These are phyloP conservation scores for Eristalis intricaria DNA, from an alignment of 2,888 invertebrate genomes.

Conservation along the genomic window DNA sequence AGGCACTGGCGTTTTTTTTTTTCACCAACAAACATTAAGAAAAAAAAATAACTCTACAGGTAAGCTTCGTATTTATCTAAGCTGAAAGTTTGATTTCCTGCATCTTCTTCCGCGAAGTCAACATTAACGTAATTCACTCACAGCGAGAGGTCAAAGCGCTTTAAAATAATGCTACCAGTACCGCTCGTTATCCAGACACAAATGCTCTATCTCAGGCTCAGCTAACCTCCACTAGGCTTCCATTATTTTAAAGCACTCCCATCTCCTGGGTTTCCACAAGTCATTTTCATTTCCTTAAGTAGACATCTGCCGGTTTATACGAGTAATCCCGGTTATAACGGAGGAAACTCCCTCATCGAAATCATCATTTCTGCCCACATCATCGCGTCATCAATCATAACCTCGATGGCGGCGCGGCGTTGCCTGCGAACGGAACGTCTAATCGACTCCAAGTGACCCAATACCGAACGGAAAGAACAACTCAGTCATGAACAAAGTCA, in stretches of 20 bases:
- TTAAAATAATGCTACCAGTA: too few species aligned
- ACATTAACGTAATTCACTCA: too few species aligned
- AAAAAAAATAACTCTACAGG: too few species aligned
- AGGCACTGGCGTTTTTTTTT: too few species aligned
- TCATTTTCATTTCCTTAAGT: neutral
- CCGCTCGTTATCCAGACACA: too few species aligned
- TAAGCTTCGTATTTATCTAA: too few species aligned
- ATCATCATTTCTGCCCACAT: slow-evolving; percentile 7
- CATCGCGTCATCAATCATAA: slow-evolving; percentile 41
- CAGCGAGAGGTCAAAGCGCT: too few species aligned
- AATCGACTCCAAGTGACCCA: slow-evolving; percentile 30
- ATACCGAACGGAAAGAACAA: neutral
- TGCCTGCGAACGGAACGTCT: neutral
- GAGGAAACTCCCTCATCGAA: neutral
- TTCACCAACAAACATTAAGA: too few species aligned
- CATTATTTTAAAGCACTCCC: neutral
- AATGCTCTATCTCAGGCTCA: neutral
- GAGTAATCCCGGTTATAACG: slow-evolving; percentile 1
- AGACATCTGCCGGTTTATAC: neutral
- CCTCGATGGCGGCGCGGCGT: neutral
- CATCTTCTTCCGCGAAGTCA: too few species aligned
- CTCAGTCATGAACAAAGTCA: neutral
- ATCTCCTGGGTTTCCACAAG: slow-evolving; percentile 19
- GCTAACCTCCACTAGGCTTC: neutral
- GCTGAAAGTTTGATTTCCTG: too few species aligned